Evolutionary conservation across 2,888 invertebrate species (phyloP).

Genomic region (Vesta saturnalis): DNA sequence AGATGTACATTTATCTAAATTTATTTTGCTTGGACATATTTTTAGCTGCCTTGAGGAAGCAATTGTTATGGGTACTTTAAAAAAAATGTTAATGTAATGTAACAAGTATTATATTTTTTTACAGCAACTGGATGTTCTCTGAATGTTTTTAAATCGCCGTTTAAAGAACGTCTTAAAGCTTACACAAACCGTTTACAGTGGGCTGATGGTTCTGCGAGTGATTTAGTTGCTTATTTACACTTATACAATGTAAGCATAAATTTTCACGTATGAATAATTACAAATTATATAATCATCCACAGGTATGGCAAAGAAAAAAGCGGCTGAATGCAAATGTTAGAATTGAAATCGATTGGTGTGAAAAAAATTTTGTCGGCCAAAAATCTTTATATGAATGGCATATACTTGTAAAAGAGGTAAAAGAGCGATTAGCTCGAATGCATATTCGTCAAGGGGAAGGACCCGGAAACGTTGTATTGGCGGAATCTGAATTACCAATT

Average conservation of each 20-base stretch:
- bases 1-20: conserved; percentile 82
- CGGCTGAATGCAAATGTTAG: conserved; percentile 53
- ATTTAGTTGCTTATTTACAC: conserved; percentile 83
- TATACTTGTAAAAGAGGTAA: conserved; percentile 76
- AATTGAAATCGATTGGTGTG: conserved; percentile 73
- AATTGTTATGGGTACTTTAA: conserved; percentile 77
- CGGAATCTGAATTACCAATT: conserved; percentile 66
- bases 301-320: conserved; percentile 73
- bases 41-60: conserved; percentile 87
- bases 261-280: neutral
- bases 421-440: conserved; percentile 67
- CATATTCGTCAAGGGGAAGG: conserved; percentile 69
- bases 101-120: conserved; percentile 42
- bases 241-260: conserved; percentile 73
- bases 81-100: neutral
- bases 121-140: conserved; percentile 84
- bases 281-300: neutral
- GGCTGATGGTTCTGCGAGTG: conserved; percentile 86
- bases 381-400: conserved; percentile 79
- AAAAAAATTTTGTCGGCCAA: conserved; percentile 74
- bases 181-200: conserved; percentile 82
- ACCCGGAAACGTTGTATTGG: conserved; percentile 60
- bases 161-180: conserved; percentile 73
- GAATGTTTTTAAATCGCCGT: conserved; percentile 81
- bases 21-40: conserved; percentile 87